phyloP scores from a whole-genome alignment of 2,888 invertebrate genomes.

The Eubasilissa splendida region DNA sequence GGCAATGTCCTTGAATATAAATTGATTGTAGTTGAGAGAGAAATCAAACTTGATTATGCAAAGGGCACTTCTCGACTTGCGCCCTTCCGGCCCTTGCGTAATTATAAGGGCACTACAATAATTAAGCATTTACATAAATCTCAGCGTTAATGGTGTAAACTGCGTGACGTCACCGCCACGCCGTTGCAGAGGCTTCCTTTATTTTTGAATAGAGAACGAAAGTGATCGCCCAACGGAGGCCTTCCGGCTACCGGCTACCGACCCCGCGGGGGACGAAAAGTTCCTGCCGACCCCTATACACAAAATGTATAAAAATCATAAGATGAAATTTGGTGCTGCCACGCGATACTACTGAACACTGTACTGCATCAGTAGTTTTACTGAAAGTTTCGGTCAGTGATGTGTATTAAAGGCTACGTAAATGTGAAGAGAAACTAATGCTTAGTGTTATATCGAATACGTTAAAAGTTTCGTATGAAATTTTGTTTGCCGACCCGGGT shows the following conservation, averaged over 20 bases:
- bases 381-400: too few relatives aligned
- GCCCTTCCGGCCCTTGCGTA: conserved; percentile 29
- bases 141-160: conserved; percentile 36
- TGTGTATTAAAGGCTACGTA: too few relatives aligned
- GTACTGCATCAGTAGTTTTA: too few relatives aligned
- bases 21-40: conserved; percentile 3
- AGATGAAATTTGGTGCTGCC: too few relatives aligned
- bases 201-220: conserved; percentile 51
- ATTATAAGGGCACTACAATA: conserved; percentile 43
- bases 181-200: conserved; percentile 48
- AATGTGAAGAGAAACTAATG: conserved; percentile 28
- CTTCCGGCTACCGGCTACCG: conserved; percentile 48
- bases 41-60: conserved; percentile 37
- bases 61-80: neutral
- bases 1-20: conserved; percentile 18
- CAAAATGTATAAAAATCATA: too few relatives aligned
- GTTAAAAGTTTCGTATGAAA: conserved; percentile 42
- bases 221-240: conserved; percentile 50
- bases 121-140: conserved; percentile 45
- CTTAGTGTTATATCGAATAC: conserved; percentile 40
- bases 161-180: conserved; percentile 50
- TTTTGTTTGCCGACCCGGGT: conserved; percentile 13
- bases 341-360: too few relatives aligned
- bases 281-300: neutral
- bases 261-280: conserved; percentile 18